Evolutionary conservation across 2,888 invertebrate genomes (phyloP).

Genomic region (Athalia circularis): DNA sequence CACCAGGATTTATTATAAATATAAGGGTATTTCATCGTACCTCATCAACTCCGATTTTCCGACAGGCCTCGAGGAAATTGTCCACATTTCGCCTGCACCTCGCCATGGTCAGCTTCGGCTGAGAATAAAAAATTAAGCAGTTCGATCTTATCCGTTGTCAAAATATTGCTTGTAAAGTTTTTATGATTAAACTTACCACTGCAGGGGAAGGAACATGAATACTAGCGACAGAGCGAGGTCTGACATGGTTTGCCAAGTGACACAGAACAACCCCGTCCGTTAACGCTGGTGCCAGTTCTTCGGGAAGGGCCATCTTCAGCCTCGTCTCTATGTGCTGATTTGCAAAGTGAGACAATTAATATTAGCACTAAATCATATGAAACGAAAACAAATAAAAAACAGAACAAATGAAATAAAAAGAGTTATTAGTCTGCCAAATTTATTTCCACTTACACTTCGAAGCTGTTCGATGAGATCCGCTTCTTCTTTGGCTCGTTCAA

Average conservation of each 20-base stretch:
- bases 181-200: constrained; percentile 80
- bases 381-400: neutral
- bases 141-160: constrained; percentile 2
- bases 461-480: constrained; percentile 89
- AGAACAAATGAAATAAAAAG: neutral
- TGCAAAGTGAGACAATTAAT: constrained; percentile 47
- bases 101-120: constrained; percentile 97
- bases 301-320: constrained; percentile 92
- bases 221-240: constrained; percentile 92
- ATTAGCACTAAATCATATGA: neutral
- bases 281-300: constrained; percentile 88
- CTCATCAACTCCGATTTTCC: constrained; percentile 95
- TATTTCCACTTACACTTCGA: constrained; percentile 80
- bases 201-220: constrained; percentile 96
- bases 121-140: constrained; percentile 49
- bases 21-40: constrained; percentile 76
- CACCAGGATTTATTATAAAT: neutral
- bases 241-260: constrained; percentile 94
- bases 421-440: neutral
- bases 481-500: constrained; percentile 93
- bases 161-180: neutral
- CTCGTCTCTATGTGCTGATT: constrained; percentile 90
- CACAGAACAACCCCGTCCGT: constrained; percentile 96
- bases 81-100: constrained; percentile 96
- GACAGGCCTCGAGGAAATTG: constrained; percentile 95